Conservation (phyloP, 53 echinoderm and acorn worm species). For the Pentamera pediparva region DNA sequence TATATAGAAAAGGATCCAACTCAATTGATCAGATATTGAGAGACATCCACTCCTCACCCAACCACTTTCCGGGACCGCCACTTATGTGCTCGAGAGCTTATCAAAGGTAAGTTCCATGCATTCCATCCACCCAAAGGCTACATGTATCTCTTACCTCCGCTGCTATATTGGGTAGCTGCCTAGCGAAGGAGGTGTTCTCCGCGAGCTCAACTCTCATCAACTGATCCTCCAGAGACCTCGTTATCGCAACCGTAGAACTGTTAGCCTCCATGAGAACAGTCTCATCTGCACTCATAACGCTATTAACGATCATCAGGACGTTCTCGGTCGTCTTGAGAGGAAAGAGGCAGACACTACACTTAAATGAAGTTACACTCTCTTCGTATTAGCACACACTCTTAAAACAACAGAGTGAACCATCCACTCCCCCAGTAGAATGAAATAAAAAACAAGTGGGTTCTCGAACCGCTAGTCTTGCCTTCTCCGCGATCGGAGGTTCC, state of each 20-base stretch:
- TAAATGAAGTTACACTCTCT: no score
- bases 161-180: conserved; percentile 5
- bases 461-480: no score
- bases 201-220: not conserved
- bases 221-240: conserved; percentile 12
- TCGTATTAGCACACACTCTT: no score
- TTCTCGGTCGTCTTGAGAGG: conserved; percentile 8
- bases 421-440: not conserved
- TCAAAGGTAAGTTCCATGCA: no score
- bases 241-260: not conserved
- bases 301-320: conserved; percentile 9
- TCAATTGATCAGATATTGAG: no score
- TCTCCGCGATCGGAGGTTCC: no score
- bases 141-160: not conserved
- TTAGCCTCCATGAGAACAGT: conserved; percentile 1
- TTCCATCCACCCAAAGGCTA: no score
- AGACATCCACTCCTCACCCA: no score
- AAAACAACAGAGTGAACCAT: not conserved
- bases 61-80: no score
- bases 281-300: conserved; percentile 14
- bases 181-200: not conserved
- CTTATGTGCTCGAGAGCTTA: no score
- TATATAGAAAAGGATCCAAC: no score
- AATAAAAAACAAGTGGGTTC: no score
- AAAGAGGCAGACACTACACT: not conserved